Percentiles rank a stretch among this genome's conserved stretches.
Evolutionary conservation across 2,888 invertebrate genomes (phyloP).

Genomic region (Crioceris asparagi): DNA sequence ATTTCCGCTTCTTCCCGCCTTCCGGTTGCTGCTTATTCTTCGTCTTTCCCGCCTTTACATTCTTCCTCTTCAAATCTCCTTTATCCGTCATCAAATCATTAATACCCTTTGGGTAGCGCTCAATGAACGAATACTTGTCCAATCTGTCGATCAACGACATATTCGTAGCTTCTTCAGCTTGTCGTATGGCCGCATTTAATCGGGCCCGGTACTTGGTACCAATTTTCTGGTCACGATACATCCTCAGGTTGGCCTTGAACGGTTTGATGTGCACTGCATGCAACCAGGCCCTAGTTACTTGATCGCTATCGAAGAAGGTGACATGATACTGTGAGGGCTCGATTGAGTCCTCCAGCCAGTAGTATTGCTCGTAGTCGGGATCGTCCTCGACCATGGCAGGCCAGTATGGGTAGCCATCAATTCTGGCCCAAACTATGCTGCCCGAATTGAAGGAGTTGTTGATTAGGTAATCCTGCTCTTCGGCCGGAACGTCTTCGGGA

Average conservation of each 20-base stretch:
- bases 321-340: constrained; percentile 23
- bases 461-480: constrained; percentile 44
- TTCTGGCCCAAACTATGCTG: constrained; percentile 54
- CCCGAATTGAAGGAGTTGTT: constrained; percentile 51
- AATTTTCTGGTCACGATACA: not conserved
- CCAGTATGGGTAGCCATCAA: constrained; percentile 58
- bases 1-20: no score
- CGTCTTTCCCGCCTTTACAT: not conserved
- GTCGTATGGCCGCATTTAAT: constrained; percentile 12
- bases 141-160: constrained; percentile 18
- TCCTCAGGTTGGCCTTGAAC: constrained; percentile 14
- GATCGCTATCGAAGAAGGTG: constrained; percentile 21
- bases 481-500: constrained; percentile 40
- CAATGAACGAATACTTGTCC: constrained; percentile 18
- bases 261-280: constrained; percentile 12
- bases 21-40: not conserved
- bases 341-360: constrained; percentile 44
- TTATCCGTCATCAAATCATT: not conserved
- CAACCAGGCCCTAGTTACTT: constrained; percentile 21
- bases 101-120: constrained; percentile 1
- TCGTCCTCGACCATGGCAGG: constrained; percentile 62
- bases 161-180: constrained; percentile 17
- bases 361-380: constrained; percentile 49
- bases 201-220: constrained; percentile 12
- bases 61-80: not conserved